phyloP scores from a whole-genome alignment of 2,888 invertebrate species.

The Melanargia galathea region DNA sequence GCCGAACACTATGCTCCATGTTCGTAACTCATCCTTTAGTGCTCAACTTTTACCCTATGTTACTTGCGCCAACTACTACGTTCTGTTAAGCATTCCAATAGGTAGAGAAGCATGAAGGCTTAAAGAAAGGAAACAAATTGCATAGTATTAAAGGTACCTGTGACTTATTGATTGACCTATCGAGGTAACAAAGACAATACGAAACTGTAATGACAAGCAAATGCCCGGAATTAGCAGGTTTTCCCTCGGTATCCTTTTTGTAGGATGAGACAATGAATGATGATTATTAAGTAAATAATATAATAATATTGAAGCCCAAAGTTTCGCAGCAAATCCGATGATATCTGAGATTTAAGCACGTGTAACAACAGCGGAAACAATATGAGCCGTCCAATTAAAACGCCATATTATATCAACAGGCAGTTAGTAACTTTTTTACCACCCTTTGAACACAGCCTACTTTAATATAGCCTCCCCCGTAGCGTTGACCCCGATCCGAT shows the following conservation, averaged over 20 bases:
- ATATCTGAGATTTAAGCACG: too few relatives aligned
- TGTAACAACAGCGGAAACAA: neutral
- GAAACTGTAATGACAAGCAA: too few relatives aligned
- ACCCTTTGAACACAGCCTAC: constrained; percentile 23
- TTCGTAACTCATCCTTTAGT: constrained; percentile 48
- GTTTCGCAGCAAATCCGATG: neutral
- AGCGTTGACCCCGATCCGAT: constrained; percentile 38
- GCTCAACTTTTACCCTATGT: neutral
- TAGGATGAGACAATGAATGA: too few relatives aligned
- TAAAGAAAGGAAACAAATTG: neutral
- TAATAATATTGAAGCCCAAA: neutral
- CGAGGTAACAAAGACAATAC: too few relatives aligned
- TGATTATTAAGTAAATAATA: too few relatives aligned
- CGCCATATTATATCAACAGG: constrained; percentile 4
- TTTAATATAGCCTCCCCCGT: constrained; percentile 31
- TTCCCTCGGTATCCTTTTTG: too few relatives aligned
- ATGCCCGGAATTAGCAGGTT: too few relatives aligned
- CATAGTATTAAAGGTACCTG: neutral
- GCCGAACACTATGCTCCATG: constrained; percentile 47
- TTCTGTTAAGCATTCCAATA: neutral
- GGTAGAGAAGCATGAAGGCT: neutral
- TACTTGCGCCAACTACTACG: neutral
- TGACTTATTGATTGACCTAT: neutral
- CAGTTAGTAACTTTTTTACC: constrained; percentile 19
- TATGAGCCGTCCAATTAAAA: constrained; percentile 1